Conservation (phyloP, 1,140 invertebrate species). For the Trichoplusia ni region DNA sequence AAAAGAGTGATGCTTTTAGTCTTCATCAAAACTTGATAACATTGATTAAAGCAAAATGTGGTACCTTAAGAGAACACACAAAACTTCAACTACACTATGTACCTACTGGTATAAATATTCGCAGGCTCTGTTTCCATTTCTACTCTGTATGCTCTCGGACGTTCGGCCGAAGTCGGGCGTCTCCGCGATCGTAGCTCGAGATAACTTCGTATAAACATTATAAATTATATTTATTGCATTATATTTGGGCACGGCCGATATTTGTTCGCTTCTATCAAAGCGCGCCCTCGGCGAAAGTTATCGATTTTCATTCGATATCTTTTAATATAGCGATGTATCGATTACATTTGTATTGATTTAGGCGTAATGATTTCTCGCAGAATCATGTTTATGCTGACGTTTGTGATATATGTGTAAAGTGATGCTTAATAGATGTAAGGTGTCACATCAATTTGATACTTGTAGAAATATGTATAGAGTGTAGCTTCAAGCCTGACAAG, state of each 20-base stretch:
- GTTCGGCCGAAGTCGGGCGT: conserved; percentile 55
- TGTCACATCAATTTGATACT: no score
- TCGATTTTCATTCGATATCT: conserved; percentile 23
- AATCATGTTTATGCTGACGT: no score
- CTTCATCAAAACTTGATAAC: not conserved
- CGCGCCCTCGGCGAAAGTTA: conserved; percentile 47
- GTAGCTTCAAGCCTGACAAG: no score
- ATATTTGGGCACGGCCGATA: conserved; percentile 66
- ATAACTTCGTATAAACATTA: conserved; percentile 74
- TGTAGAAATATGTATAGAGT: no score
- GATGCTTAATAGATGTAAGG: no score
- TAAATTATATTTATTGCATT: conserved; percentile 79
- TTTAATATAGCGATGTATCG: conserved; percentile 10
- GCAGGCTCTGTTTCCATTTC: conserved; percentile 31
- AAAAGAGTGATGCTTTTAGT: no score
- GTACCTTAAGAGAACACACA: no score
- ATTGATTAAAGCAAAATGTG: not conserved
- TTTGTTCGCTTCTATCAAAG: conserved; percentile 71
- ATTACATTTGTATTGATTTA: conserved; percentile 28
- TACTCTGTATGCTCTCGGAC: conserved; percentile 46
- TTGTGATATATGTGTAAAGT: no score
- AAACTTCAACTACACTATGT: no score
- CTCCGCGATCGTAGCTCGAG: conserved; percentile 61
- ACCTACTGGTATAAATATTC: no score
- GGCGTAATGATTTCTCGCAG: conserved; percentile 6